These are phyloP conservation scores for Phaetusa simplex DNA, from an alignment of 2,113 vertebrate genomes.

Conservation along the genomic window DNA sequence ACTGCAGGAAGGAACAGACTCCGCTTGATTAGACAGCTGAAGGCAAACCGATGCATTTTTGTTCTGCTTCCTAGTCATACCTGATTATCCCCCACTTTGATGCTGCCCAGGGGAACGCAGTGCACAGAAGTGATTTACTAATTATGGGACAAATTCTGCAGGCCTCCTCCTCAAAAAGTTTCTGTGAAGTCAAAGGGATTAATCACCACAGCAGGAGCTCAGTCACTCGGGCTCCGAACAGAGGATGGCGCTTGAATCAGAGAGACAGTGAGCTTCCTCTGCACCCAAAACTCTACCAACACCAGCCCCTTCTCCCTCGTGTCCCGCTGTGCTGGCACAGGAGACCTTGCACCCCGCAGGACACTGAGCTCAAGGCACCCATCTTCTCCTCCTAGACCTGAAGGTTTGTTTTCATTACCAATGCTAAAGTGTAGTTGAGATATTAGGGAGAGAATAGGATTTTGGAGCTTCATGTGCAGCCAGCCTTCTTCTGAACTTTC, in stretches of 20 bases:
- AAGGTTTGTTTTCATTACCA: not conserved
- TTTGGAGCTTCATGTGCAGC: not conserved
- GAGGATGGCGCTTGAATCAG: not conserved
- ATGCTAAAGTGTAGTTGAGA: not conserved
- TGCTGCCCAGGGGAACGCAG: not conserved
- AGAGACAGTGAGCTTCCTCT: not conserved
- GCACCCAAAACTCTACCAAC: not conserved
- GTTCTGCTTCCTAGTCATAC: conserved; percentile 26
- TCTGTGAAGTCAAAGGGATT: conserved; percentile 34
- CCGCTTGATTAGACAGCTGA: not conserved
- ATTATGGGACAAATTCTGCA: conserved; percentile 48
- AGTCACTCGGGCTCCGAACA: not conserved
- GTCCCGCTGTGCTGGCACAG: fast-evolving
- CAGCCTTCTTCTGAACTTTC: not conserved
- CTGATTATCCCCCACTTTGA: conserved; percentile 54
- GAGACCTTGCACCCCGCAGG: not conserved
- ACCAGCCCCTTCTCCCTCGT: not conserved
- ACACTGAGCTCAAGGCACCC: not conserved
- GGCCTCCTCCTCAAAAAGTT: not conserved
- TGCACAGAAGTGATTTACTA: conserved; percentile 1
- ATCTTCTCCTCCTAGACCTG: not conserved
- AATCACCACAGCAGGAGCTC: conserved; percentile 26
- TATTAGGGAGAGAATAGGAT: not conserved
- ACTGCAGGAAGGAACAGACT: conserved; percentile 3
- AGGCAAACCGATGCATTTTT: not conserved